Evolutionary conservation across 2,888 invertebrate species (phyloP), one percentile per base, ranked within the genome.

Genomic region (Dicranocentrus wangi): DNA sequence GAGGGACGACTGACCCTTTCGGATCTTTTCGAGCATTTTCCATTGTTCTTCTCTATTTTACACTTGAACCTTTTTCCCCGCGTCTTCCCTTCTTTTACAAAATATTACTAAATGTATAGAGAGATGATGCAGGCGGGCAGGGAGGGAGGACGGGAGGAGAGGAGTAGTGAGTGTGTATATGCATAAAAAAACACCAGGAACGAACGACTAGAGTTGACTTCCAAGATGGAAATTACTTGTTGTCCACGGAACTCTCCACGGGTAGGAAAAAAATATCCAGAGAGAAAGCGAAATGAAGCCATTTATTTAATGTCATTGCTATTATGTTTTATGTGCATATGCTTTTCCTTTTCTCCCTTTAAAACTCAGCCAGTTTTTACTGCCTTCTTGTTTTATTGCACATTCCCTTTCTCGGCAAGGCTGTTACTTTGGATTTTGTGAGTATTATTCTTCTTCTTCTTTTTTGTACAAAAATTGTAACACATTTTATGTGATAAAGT

Each of bases 241-340:
- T 32, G 32, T 32, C 32, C 32, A 7, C n/a, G n/a, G n/a, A n/a
- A 32, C 32, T 7, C 32, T 32, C 32, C 32, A 32, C 32, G n/a
- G n/a, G n/a, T n/a, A n/a, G n/a, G n/a, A n/a, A n/a, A n/a, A n/a
- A n/a, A n/a, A n/a, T 10, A 32, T 32, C 32, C 32, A 32, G 32
- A 32, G 32, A 32, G 32, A 32, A 13, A 19, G 42, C 15, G 63
- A 42, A 76, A 76, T 76, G 68, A 76, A 76, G 76, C 76, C 68
- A 76, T 76, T 76, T 75, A 75, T 75, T 75, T 65, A 65, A 75
- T 65, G 75, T 75, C 75, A 75, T 63, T 65, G 55, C 66, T 75
- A 75, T 65, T 75, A 75, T 75, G 72, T 72, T 72, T 72, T 72
- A 72, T 75, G 58, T 43, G 75, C 47, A 55, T 55, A 23, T 23